phyloP scores from a whole-genome alignment of 2,797 vertebrate species.

The Silurus lanzhouensis region DNA sequence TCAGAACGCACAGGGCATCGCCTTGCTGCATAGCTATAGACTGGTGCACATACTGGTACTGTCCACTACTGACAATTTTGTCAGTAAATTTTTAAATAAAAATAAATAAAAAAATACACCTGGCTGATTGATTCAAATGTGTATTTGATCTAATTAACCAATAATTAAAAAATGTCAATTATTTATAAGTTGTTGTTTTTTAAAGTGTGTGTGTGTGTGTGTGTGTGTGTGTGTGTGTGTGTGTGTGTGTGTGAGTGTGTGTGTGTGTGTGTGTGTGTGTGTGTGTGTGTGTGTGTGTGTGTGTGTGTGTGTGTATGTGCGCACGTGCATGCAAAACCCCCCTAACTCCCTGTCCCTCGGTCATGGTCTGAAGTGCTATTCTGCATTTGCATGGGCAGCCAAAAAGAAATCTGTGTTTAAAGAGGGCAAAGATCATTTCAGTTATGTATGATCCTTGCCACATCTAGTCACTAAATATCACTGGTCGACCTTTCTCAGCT shows the following conservation, averaged over 20 bases:
- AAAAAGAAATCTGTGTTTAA: slow-evolving; percentile 41
- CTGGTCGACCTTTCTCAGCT: not conserved
- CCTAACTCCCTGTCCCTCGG: not conserved
- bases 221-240: not conserved
- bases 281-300: not conserved
- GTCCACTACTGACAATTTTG: too few species aligned
- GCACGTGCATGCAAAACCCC: not conserved
- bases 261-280: not conserved
- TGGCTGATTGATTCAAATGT: not conserved
- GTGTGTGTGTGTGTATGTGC: slow-evolving; percentile 5
- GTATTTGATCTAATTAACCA: not conserved
- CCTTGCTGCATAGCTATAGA: too few species aligned
- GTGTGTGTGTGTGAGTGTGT: not conserved
- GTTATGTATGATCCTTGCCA: slow-evolving; percentile 10
- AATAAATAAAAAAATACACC: not conserved
- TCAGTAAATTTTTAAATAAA: too few species aligned
- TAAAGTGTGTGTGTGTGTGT: not conserved
- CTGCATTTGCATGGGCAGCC: not conserved
- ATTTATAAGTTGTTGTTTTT: not conserved
- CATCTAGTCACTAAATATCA: not conserved
- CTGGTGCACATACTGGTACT: too few species aligned
- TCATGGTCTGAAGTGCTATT: slow-evolving; percentile 13
- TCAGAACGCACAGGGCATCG: too few species aligned
- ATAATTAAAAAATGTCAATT: not conserved
- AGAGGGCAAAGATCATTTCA: slow-evolving; percentile 21